Evolutionary conservation across 1,140 invertebrate species (phyloP), one percentile per base, ranked within the genome.

Genomic region (Brachystomella parvula): DNA sequence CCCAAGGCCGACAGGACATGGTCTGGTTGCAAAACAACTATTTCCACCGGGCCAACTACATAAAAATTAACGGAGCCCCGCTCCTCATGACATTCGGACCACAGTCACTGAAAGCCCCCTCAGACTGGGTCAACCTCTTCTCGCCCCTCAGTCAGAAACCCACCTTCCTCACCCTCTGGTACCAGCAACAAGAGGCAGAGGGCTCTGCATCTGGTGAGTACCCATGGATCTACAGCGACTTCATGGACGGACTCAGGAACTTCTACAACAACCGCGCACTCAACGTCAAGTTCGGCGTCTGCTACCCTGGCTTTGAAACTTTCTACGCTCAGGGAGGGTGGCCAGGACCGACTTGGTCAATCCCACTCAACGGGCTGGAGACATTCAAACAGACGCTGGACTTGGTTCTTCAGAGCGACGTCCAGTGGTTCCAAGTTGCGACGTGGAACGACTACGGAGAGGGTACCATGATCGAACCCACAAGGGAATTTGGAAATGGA

Each of bases 361-460:
- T 68, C 35, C 49, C 61, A 21, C n/a, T n/a, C n/a, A 28, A 64
- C 30, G 32, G 30, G 2, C 6, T 61, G 6, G 61, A 29, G 3
- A 68, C 66, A 1, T 68, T 63, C 26, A 30, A 17, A 35, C 30
- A 32, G 30, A 49, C 28, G 24, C n/a, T 57, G 1, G 19, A 65
- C 1, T 35, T 65, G n/a, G 21, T 33, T 0, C 26, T 57, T 1
- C 33, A 6, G 28, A 44, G 1, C 28, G 21, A 9, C 21, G 28
- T 68, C 21, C 47, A 15, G 29, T 9, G 12, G n/a, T 59, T 68
- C 33, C 66, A 68, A 39, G 2, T 64, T 6, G 59, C 35, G 9
- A 68, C 66, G 0, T 68, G 66, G 66, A 68, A 68, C 49, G 66
- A 68, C 30, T 64, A 64, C 39, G 66, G 66, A 17, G 66, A 68